Evolutionary conservation across 2,888 invertebrate genomes (phyloP).

Genomic region (Heteromurus nitidus): DNA sequence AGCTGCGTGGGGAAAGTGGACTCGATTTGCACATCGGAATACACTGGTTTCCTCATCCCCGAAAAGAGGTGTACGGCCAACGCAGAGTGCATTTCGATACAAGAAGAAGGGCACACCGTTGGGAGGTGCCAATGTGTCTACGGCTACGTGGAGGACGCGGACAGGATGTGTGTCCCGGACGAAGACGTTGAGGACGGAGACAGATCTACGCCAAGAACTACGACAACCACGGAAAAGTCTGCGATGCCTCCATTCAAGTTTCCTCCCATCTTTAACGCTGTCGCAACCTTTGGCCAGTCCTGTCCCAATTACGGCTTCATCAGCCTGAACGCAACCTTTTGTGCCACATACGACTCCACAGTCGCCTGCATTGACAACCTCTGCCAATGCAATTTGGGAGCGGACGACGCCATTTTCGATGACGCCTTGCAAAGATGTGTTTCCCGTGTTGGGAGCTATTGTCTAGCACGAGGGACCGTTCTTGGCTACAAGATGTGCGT

Average conservation of each 20-base stretch:
- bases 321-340: background rate
- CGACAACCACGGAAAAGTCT: conserved; percentile 9
- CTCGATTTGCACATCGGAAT: conserved; percentile 27
- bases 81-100: conserved; percentile 18
- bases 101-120: conserved; percentile 27
- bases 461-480: background rate
- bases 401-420: conserved; percentile 4
- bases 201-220: background rate
- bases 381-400: conserved; percentile 5
- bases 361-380: background rate
- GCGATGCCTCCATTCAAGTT: background rate
- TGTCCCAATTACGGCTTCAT: background rate
- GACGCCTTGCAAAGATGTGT: background rate
- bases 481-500: conserved; percentile 6
- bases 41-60: conserved; percentile 18
- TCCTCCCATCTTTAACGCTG: background rate
- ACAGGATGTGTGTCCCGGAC: background rate
- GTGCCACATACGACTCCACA: background rate
- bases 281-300: background rate
- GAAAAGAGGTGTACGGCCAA: conserved; percentile 28
- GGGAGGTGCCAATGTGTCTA: conserved; percentile 46
- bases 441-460: background rate
- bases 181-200: background rate
- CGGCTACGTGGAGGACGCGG: conserved; percentile 12
- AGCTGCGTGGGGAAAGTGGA: conserved; percentile 32